These are phyloP conservation scores for Emys orbicularis DNA, from an alignment of 2,797 vertebrate genomes.

Conservation along the genomic window DNA sequence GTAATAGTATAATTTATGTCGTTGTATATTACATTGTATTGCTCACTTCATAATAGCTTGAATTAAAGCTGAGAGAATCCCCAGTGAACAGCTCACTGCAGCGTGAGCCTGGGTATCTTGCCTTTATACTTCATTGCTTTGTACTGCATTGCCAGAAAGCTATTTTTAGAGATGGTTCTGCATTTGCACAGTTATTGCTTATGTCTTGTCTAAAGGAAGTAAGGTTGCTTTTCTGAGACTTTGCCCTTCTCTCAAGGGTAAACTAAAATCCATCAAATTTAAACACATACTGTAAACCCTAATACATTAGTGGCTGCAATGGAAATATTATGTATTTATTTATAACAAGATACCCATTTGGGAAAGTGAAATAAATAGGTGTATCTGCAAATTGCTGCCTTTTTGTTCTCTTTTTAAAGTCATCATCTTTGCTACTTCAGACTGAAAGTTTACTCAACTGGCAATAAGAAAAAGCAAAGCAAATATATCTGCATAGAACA, in stretches of 20 bases:
- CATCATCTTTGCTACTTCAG: not conserved
- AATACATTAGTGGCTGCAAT: conserved; percentile 6
- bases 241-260: conserved; percentile 67
- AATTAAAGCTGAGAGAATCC: conserved; percentile 33
- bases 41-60: conserved; percentile 3
- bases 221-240: conserved; percentile 46
- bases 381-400: conserved; percentile 21
- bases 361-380: conserved; percentile 28
- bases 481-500: conserved; percentile 21
- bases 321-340: conserved; percentile 43
- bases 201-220: conserved; percentile 32
- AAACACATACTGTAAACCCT: conserved; percentile 41
- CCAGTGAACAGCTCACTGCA: conserved; percentile 24
- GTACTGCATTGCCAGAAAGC: conserved; percentile 41
- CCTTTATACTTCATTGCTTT: conserved; percentile 60
- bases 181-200: conserved; percentile 56
- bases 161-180: conserved; percentile 67
- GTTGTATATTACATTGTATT: not conserved
- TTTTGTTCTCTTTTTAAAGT: conserved; percentile 1
- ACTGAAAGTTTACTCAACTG: conserved; percentile 32
- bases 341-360: conserved; percentile 29
- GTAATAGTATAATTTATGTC: not conserved
- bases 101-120: conserved; percentile 11
- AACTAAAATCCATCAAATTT: conserved; percentile 53
- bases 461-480: conserved; percentile 10